Percentiles rank a stretch among this genome's conserved stretches.
These are phyloP conservation scores for Seira musarum DNA, from an alignment of 2,888 invertebrate genomes.

Conservation along the genomic window DNA sequence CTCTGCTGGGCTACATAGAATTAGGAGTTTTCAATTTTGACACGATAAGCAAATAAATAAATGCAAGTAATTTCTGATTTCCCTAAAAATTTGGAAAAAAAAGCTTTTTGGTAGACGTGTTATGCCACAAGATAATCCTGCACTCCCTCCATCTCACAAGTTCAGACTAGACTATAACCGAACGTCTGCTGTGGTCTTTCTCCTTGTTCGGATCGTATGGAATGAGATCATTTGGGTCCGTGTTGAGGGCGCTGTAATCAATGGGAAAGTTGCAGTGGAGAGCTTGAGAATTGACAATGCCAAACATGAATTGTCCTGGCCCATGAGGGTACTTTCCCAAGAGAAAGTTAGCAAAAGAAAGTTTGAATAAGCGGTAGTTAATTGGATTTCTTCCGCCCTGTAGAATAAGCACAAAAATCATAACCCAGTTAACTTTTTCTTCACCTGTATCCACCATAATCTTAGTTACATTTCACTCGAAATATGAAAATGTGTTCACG, in stretches of 20 bases:
- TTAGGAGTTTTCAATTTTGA: too few species aligned
- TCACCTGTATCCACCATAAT: background rate
- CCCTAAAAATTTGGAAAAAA: too few species aligned
- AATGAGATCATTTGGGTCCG: constrained; percentile 80
- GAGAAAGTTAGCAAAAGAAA: constrained; percentile 83
- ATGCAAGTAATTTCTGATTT: too few species aligned
- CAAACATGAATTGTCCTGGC: constrained; percentile 81
- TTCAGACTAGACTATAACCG: constrained; percentile 77
- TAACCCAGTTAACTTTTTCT: too few species aligned
- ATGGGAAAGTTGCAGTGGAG: constrained; percentile 77
- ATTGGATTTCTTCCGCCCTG: constrained; percentile 82
- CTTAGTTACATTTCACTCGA: too few species aligned
- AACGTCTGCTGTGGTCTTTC: constrained; percentile 76
- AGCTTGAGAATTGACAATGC: constrained; percentile 72
- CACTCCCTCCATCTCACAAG: too few species aligned
- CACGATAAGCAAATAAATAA: too few species aligned
- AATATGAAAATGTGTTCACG: background rate
- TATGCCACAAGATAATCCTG: too few species aligned
- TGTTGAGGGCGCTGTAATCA: constrained; percentile 83
- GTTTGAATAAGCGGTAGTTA: constrained; percentile 80
- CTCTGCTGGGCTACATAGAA: too few species aligned
- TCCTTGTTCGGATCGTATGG: constrained; percentile 81
- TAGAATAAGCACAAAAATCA: constrained; percentile 67
- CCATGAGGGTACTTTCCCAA: constrained; percentile 84
- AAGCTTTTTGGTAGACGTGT: too few species aligned